Conservation (phyloP, 2,113 vertebrate genomes). For the Thalassoma bifasciatum region DNA sequence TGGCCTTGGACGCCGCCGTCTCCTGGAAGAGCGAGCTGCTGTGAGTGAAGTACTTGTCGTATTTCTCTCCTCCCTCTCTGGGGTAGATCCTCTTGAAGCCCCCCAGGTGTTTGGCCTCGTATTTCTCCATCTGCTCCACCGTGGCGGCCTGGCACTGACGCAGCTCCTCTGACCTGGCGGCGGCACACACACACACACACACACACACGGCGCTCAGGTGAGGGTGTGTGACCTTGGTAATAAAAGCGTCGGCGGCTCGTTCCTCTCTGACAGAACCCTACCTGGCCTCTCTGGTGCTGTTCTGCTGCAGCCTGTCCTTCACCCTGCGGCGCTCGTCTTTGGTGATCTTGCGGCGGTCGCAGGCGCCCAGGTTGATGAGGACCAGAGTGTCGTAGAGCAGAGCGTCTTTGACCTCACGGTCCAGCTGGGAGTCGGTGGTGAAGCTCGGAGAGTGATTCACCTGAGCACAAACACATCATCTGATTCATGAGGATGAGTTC, state of each 20-base stretch:
- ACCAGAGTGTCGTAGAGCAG: conserved; percentile 87
- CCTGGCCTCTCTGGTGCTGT: conserved; percentile 83
- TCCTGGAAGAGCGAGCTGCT: conserved; percentile 89
- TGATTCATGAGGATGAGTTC: no score
- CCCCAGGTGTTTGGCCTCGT: conserved; percentile 86
- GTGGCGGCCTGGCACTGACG: conserved; percentile 81
- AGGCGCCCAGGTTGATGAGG: conserved; percentile 87
- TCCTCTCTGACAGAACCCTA: conserved; percentile 32
- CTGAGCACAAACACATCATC: conserved; percentile 53
- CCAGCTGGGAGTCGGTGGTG: conserved; percentile 87
- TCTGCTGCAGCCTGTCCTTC: conserved; percentile 84
- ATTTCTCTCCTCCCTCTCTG: conserved; percentile 81
- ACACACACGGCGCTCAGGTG: background rate
- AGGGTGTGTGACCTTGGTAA: conserved; percentile 29
- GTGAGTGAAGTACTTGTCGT: conserved; percentile 89
- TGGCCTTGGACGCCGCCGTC: conserved; percentile 86
- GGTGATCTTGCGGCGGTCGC: conserved; percentile 85
- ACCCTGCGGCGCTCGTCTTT: conserved; percentile 83
- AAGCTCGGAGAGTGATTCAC: conserved; percentile 93
- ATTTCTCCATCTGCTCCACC: conserved; percentile 83
- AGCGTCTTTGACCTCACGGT: conserved; percentile 89
- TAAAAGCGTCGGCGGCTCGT: background rate
- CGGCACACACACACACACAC: conserved; percentile 23
- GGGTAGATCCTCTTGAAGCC: conserved; percentile 88
- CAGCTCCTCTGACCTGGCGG: conserved; percentile 78